phyloP scores from a whole-genome alignment of 2,797 vertebrate genomes.

The Tolypeutes matacus region DNA sequence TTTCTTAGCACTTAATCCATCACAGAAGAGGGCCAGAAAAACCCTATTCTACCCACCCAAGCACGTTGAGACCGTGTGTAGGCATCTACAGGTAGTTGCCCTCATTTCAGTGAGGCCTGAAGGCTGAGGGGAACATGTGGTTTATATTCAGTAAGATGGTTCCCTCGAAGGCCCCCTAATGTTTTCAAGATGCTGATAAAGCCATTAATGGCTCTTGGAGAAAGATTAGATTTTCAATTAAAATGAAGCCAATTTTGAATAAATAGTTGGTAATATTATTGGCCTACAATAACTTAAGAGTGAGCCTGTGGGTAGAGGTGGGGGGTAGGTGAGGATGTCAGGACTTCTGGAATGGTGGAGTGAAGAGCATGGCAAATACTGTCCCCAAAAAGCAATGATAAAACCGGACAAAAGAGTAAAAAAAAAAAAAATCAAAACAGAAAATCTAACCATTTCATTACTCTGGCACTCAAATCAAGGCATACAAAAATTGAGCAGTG shows the following conservation, averaged over 20 bases:
- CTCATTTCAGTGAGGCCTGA: constrained; percentile 73
- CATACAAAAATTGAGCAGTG: constrained; percentile 24
- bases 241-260: constrained; percentile 85
- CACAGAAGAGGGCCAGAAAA: constrained; percentile 73
- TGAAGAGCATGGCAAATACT: constrained; percentile 43
- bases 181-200: constrained; percentile 88
- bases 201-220: constrained; percentile 85
- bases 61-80: background rate
- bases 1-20: constrained; percentile 81
- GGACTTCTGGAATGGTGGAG: constrained; percentile 29
- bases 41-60: constrained; percentile 3
- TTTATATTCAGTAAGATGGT: constrained; percentile 82
- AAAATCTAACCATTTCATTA: background rate
- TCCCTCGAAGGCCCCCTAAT: constrained; percentile 81
- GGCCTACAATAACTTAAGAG: constrained; percentile 78
- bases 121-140: constrained; percentile 79
- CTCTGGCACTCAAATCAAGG: constrained; percentile 62
- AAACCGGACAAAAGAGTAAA: constrained; percentile 58
- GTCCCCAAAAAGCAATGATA: background rate
- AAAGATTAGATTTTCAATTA: constrained; percentile 87
- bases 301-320: constrained; percentile 18
- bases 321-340: background rate
- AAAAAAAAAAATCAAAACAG: background rate
- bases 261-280: constrained; percentile 82
- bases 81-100: constrained; percentile 71